phyloP scores from a whole-genome alignment of 2,888 invertebrate species.

The Chironomus riparius region DNA sequence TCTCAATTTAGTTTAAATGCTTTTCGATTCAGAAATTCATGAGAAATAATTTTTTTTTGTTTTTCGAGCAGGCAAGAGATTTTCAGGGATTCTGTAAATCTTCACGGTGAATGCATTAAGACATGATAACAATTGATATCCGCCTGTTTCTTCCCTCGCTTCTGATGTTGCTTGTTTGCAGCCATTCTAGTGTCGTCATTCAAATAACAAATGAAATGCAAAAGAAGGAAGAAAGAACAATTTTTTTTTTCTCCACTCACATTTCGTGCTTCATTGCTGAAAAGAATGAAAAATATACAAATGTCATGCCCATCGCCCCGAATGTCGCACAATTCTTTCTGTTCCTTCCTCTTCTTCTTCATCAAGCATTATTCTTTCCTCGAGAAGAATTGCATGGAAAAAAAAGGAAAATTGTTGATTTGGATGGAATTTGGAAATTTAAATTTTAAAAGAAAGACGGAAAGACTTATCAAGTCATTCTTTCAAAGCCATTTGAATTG shows the following conservation, averaged over 20 bases:
- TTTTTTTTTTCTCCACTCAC: neutral
- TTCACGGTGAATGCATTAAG: neutral
- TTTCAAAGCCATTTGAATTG: neutral
- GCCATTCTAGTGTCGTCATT: neutral
- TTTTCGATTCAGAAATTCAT: neutral
- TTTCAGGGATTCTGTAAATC: neutral
- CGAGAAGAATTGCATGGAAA: too few relatives aligned
- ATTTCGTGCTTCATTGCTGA: neutral
- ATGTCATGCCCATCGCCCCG: neutral
- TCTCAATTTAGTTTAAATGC: neutral
- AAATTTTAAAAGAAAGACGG: neutral
- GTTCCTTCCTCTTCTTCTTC: neutral
- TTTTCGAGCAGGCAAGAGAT: neutral
- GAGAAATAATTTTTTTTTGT: neutral
- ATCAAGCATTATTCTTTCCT: neutral
- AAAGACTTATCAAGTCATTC: neutral
- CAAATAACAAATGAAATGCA: neutral
- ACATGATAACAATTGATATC: neutral
- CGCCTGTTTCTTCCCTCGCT: neutral
- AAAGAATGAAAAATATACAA: neutral
- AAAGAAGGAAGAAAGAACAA: neutral
- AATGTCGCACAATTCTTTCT: neutral
- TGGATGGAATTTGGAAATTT: too few relatives aligned
- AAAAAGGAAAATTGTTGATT: too few relatives aligned
- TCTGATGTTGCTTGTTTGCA: neutral